Base-by-base conservation (phyloP, 2,113 vertebrate species). In the Uria lomvia region DNA sequence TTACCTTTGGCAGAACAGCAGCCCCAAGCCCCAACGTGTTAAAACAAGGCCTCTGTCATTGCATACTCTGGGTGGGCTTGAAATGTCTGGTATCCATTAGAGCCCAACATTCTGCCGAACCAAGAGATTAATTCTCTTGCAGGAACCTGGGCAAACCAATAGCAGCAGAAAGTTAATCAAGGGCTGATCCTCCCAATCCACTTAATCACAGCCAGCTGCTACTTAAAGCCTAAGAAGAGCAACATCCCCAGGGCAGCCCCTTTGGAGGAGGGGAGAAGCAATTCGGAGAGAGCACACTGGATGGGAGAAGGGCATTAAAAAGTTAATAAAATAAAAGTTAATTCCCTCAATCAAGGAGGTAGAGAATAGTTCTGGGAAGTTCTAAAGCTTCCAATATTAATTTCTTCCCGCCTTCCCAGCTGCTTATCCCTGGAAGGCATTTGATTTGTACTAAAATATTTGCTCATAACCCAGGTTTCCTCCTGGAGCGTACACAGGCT, bases 241-340 rank as follows among this genome's bases (percentile, higher is more conserved):
- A 98, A 98, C 90, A 94, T 95, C 96, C 97, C 93, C 47, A 78
- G 96, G 97, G 98, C 98, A 94, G 80, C 93, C 86, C 88, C 71
- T 34, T 18, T 34, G 30, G 30, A 94, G 96, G 92, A 90, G 92
- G 96, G 88, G 91, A 60, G 78, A 71, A 88, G 6, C 38, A 40
- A 53, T 45, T n/a, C 52, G 30, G 60, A 92, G 91, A 20, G 92
- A 97, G 96, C 89, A 96, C 95, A 96, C 92, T 97, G 91, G 67
- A 95, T 96, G 86, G 90, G 85, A 74, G 94, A 95, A 98, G 98
- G 98, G 98, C 97, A 98, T 96, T 86, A 97, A 94, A 92, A 98
- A 98, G 98, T 98, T 98, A 98, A 97, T 98, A 98, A 98, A 98
- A 98, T 98, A 98, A 95, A 98, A 98, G 97, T 94, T 98, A 98